phyloP scores from a whole-genome alignment of 2,113 vertebrate genomes.

The Hiodon alosoides region DNA sequence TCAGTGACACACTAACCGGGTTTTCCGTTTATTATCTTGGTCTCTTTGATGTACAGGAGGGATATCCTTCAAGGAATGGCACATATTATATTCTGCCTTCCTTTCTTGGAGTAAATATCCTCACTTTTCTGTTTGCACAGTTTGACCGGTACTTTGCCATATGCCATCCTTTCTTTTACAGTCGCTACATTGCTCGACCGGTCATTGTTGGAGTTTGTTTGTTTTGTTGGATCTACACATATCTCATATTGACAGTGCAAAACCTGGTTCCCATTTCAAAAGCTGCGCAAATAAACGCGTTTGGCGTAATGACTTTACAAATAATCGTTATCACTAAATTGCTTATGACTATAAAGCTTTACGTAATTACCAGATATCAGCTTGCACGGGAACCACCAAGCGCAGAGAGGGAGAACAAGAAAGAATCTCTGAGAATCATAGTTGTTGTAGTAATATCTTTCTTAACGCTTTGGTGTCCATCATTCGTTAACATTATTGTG shows the following conservation, averaged over 20 bases:
- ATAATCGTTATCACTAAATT: constrained; percentile 19
- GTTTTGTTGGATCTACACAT: constrained; percentile 23
- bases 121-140: constrained; percentile 25
- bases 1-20: constrained; percentile 22
- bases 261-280: constrained; percentile 9
- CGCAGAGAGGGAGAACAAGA: constrained; percentile 20
- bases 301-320: constrained; percentile 11
- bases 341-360: constrained; percentile 22
- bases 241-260: constrained; percentile 14
- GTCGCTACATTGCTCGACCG: constrained; percentile 8
- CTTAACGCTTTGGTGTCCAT: constrained; percentile 18
- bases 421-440: constrained; percentile 16
- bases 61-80: constrained; percentile 22
- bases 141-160: constrained; percentile 18
- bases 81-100: constrained; percentile 22
- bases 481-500: constrained; percentile 23
- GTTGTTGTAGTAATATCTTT: constrained; percentile 20
- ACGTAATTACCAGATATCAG: constrained; percentile 21
- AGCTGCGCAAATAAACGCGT: constrained; percentile 15
- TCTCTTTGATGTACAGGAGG: constrained; percentile 23
- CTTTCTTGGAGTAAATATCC: constrained; percentile 23
- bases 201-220: constrained; percentile 13
- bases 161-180: constrained; percentile 23
- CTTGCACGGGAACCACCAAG: constrained; percentile 18
- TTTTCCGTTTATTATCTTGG: constrained; percentile 24